Percentiles rank a stretch among this genome's conserved stretches.
phyloP scores from a whole-genome alignment of 2,797 vertebrate genomes.

The Crenuchus spilurus region DNA sequence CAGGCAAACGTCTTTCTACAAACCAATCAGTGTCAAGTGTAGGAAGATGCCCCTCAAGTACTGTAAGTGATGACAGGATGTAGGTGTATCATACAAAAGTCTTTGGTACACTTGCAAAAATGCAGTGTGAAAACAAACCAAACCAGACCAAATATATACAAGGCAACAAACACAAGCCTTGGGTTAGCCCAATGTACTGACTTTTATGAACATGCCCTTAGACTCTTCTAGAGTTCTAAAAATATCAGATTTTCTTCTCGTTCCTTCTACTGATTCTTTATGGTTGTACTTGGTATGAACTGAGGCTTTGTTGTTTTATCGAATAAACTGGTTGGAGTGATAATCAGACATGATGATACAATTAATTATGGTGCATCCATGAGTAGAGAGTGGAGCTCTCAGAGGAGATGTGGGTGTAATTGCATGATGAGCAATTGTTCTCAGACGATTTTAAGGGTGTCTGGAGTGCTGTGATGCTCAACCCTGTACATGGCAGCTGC shows the following conservation, averaged over 20 bases:
- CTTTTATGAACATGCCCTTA: no score
- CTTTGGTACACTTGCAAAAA: no score
- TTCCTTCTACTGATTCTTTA: background rate
- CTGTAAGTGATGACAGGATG: no score
- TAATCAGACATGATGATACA: slow-evolving; percentile 47
- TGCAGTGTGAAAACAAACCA: no score
- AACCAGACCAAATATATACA: no score
- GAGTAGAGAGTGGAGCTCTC: slow-evolving; percentile 36
- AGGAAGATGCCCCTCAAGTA: no score
- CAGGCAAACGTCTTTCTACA: no score
- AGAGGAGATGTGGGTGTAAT: slow-evolving; percentile 40
- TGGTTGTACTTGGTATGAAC: slow-evolving; percentile 1
- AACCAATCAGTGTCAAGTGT: no score
- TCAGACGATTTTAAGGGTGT: slow-evolving; percentile 35
- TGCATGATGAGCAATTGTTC: slow-evolving; percentile 35
- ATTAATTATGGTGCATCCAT: slow-evolving; percentile 46
- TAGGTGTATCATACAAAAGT: no score
- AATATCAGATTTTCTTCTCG: slow-evolving; percentile 2
- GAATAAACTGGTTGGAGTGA: slow-evolving; percentile 17
- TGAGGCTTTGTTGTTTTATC: background rate
- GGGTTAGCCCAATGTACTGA: no score
- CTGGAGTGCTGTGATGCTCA: slow-evolving; percentile 9
- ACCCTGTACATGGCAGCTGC: slow-evolving; percentile 16
- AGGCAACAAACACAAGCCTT: no score
- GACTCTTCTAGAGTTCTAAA: slow-evolving; percentile 11